Percentiles rank a stretch among this genome's conserved stretches.
Evolutionary conservation across 2,888 invertebrate genomes (phyloP).

Genomic region (Lasioglossum zephyrum): DNA sequence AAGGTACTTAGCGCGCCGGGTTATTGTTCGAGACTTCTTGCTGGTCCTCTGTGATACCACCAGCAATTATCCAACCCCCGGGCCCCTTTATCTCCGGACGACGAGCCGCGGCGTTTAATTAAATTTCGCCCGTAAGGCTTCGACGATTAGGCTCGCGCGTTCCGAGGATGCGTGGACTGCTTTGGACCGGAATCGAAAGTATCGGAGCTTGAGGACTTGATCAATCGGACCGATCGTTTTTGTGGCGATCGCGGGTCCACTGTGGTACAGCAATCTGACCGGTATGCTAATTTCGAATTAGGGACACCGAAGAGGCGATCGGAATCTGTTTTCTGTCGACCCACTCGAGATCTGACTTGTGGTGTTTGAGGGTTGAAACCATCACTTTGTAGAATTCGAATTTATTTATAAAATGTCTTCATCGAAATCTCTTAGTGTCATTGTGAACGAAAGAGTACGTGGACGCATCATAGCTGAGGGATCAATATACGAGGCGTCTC

Average conservation of each 20-base stretch:
- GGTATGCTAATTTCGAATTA: background rate
- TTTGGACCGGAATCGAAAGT: background rate
- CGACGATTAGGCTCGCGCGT: conserved; percentile 18
- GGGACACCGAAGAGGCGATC: background rate
- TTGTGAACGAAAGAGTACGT: conserved; percentile 99
- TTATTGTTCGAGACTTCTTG: conserved; percentile 59
- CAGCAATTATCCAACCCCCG: background rate
- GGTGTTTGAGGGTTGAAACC: background rate
- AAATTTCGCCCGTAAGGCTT: conserved; percentile 43
- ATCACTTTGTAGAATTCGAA: background rate
- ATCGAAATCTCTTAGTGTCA: conserved; percentile 95
- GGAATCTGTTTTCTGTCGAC: background rate
- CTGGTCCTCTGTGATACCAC: conserved; percentile 29
- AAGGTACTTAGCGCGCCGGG: conserved; percentile 39
- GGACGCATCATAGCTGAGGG: conserved; percentile 97
- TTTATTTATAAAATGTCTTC: background rate
- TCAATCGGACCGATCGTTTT: background rate
- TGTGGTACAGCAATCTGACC: background rate
- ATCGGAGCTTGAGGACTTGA: background rate
- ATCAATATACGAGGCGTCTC: conserved; percentile 91
- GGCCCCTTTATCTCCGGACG: conserved; percentile 5
- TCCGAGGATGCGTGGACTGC: background rate
- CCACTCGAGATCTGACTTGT: background rate
- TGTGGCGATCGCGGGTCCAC: background rate
- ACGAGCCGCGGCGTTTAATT: conserved; percentile 41